Evolutionary conservation across 1,140 invertebrate genomes (phyloP).

Genomic region (Drosophila equinoxialis): DNA sequence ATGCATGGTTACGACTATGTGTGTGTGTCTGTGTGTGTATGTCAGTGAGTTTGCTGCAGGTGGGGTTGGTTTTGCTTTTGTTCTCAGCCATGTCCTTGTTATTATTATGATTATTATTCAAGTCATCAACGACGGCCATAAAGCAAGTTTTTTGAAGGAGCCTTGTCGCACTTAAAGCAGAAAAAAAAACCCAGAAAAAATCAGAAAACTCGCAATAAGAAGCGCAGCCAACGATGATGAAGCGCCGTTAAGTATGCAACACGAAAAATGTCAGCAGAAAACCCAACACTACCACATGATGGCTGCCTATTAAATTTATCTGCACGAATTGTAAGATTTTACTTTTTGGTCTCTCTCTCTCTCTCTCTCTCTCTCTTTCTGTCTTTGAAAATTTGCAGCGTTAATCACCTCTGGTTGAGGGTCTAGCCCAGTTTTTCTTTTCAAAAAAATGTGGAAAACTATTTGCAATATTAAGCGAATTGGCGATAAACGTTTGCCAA

Average conservation of each 20-base stretch:
- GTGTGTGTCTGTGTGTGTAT: constrained; percentile 12
- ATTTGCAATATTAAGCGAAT: constrained; percentile 62
- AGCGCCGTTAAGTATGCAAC: constrained; percentile 33
- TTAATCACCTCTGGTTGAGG: constrained; percentile 41
- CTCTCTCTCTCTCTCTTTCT: neutral
- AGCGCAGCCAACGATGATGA: constrained; percentile 33
- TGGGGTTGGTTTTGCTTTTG: constrained; percentile 61
- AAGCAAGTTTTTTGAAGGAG: constrained; percentile 73
- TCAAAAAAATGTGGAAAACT: constrained; percentile 32
- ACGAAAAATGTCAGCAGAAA: constrained; percentile 8
- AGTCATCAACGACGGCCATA: constrained; percentile 75
- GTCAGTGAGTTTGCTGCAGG: constrained; percentile 46
- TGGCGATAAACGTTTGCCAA: constrained; percentile 64
- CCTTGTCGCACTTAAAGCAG: constrained; percentile 54
- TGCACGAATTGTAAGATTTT: constrained; percentile 53
- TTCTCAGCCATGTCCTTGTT: constrained; percentile 74
- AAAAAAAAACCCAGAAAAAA: neutral
- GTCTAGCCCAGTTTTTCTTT: neutral
- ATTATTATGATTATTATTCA: constrained; percentile 82
- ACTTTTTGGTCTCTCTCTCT: neutral
- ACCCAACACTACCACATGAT: constrained; percentile 20
- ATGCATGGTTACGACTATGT: constrained; percentile 33
- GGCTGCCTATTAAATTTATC: constrained; percentile 73
- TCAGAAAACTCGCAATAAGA: constrained; percentile 20
- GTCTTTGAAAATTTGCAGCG: constrained; percentile 6